phyloP scores from a whole-genome alignment of 2,113 vertebrate species.

The Pholis gunnellus region DNA sequence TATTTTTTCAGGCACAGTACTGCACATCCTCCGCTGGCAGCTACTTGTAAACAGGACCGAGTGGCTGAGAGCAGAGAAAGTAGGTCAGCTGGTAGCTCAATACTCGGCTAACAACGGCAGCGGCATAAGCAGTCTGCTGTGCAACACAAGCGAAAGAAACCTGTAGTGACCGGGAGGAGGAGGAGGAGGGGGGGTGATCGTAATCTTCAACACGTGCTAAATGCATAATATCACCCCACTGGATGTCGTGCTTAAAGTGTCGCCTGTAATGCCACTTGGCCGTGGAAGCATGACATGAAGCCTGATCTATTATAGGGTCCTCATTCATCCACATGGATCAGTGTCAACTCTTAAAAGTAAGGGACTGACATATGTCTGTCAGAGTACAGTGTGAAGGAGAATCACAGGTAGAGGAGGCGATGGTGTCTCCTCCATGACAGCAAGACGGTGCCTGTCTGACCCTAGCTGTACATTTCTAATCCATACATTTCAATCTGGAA shows the following conservation, averaged over 20 bases:
- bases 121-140: conserved; percentile 71
- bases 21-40: conserved; percentile 77
- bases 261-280: conserved; percentile 10
- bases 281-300: conserved; percentile 2
- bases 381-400: not conserved
- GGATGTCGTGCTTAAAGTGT: conserved; percentile 26
- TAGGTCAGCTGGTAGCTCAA: conserved; percentile 86
- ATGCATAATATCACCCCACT: conserved; percentile 35
- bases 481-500: conserved; percentile 25
- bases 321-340: not conserved
- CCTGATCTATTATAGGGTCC: not conserved
- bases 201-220: conserved; percentile 69
- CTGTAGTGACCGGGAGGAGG: conserved; percentile 40
- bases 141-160: conserved; percentile 61
- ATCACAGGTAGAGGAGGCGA: conserved; percentile 11
- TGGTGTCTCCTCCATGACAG: conserved; percentile 33
- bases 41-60: conserved; percentile 82
- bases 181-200: not conserved
- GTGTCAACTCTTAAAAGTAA: not conserved
- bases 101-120: conserved; percentile 77
- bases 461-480: conserved; percentile 36
- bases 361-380: not conserved
- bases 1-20: conserved; percentile 67
- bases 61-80: conserved; percentile 82
- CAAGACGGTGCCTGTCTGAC: conserved; percentile 52